Conservation (phyloP, 2,888 invertebrate species). For the Acanthosoma haemorrhoidale region DNA sequence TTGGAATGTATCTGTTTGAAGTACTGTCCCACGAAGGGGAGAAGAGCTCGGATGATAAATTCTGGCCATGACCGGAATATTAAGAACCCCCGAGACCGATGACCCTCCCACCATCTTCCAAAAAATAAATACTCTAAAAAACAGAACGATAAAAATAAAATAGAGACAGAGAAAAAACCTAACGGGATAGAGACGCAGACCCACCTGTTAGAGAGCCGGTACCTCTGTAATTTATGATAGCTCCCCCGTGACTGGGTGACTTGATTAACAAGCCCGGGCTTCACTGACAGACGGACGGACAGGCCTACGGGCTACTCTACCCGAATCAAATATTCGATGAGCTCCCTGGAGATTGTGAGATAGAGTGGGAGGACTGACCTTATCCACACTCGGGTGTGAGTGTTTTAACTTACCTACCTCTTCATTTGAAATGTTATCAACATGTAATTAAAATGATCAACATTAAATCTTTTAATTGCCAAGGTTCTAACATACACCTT, state of each 20-base stretch:
- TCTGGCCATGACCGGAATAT: constrained; percentile 1
- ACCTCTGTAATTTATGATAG: neutral
- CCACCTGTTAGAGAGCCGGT: neutral
- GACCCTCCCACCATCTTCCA: too few relatives aligned
- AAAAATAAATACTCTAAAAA: too few relatives aligned
- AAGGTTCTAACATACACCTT: too few relatives aligned
- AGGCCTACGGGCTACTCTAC: neutral
- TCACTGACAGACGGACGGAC: neutral
- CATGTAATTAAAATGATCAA: too few relatives aligned
- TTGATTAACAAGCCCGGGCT: constrained; percentile 4
- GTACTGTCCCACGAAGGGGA: too few relatives aligned
- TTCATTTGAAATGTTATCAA: too few relatives aligned
- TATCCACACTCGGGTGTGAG: too few relatives aligned
- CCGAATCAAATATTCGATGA: neutral
- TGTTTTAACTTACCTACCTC: too few relatives aligned
- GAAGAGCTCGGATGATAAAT: neutral
- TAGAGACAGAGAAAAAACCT: neutral
- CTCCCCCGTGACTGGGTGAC: neutral
- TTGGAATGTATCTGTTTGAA: too few relatives aligned
- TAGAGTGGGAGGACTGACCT: too few relatives aligned
- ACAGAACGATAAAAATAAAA: neutral
- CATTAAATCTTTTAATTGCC: too few relatives aligned
- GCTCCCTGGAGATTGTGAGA: neutral
- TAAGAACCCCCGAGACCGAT: neutral
- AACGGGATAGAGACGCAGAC: neutral